A percentile compares a stretch with the other conserved stretches of the same genome.
Evolutionary conservation across 1,140 invertebrate species (phyloP).

Genomic region (Drosophila asahinai): DNA sequence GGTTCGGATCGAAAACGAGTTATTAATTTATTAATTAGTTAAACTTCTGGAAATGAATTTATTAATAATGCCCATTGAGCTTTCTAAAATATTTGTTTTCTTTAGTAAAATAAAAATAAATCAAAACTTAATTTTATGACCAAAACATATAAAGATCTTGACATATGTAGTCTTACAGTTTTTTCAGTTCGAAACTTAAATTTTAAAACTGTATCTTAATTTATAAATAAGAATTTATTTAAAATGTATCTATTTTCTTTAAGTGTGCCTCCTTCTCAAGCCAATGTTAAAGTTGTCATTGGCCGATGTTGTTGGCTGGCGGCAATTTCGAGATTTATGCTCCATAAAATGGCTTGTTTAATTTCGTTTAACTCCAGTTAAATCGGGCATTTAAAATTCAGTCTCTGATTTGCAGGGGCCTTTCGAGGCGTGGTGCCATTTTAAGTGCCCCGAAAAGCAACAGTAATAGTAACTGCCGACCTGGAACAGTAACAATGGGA

Average conservation of each 20-base stretch:
- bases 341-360: constrained; percentile 62
- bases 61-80: not conserved
- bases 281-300: constrained; percentile 18
- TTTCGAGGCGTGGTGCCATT: constrained; percentile 66
- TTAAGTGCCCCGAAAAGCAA: constrained; percentile 39
- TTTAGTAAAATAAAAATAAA: too few species aligned
- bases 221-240: too few species aligned
- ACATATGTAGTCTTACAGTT: too few species aligned
- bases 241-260: not conserved
- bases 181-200: too few species aligned
- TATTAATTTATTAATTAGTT: not conserved
- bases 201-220: too few species aligned
- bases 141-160: too few species aligned
- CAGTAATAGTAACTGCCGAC: constrained; percentile 21
- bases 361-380: constrained; percentile 65
- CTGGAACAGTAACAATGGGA: not conserved
- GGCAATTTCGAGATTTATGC: constrained; percentile 47
- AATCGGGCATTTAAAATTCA: constrained; percentile 53
- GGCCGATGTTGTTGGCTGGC: constrained; percentile 28
- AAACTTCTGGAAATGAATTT: not conserved
- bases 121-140: too few species aligned
- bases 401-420: constrained; percentile 60
- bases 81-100: not conserved
- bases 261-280: constrained; percentile 7
- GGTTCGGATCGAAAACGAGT: too few species aligned